These are phyloP conservation scores for Adelphocoris suturalis DNA, from an alignment of 2,888 invertebrate genomes.

Conservation along the genomic window DNA sequence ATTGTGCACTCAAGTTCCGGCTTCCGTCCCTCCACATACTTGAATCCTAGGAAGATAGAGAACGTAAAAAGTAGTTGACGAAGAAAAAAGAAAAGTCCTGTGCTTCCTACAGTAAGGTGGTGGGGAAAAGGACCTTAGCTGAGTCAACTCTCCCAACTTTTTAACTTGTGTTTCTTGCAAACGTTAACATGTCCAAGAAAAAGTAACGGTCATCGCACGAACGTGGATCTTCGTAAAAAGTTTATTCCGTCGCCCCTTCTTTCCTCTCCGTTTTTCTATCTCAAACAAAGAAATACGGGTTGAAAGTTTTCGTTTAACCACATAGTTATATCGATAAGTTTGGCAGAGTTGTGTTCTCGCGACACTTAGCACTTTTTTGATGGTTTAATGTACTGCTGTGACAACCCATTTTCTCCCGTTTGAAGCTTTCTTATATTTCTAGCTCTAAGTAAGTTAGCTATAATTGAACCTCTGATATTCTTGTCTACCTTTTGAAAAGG, in stretches of 20 bases:
- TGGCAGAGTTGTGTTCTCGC: neutral
- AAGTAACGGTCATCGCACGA: constrained; percentile 13
- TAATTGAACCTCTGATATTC: no score
- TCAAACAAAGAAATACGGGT: constrained; percentile 3
- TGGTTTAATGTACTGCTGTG: neutral
- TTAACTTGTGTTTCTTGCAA: constrained; percentile 54
- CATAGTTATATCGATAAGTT: constrained; percentile 3
- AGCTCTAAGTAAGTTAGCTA: neutral
- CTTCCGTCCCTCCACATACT: neutral
- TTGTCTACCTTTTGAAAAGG: no score
- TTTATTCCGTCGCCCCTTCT: neutral
- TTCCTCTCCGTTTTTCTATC: neutral
- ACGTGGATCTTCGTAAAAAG: constrained; percentile 36
- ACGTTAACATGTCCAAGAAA: constrained; percentile 59
- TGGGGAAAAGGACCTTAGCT: constrained; percentile 30
- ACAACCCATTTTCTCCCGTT: neutral
- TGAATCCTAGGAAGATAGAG: neutral
- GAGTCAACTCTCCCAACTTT: constrained; percentile 51
- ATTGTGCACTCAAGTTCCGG: neutral
- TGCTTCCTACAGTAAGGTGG: neutral
- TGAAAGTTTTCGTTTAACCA: neutral
- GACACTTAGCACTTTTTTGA: constrained; percentile 17
- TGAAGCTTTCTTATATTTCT: neutral
- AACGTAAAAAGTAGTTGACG: constrained; percentile 18
- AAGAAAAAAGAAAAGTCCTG: neutral